Conservation (phyloP, 2,888 invertebrate genomes). For the Lepidonotus clava region DNA sequence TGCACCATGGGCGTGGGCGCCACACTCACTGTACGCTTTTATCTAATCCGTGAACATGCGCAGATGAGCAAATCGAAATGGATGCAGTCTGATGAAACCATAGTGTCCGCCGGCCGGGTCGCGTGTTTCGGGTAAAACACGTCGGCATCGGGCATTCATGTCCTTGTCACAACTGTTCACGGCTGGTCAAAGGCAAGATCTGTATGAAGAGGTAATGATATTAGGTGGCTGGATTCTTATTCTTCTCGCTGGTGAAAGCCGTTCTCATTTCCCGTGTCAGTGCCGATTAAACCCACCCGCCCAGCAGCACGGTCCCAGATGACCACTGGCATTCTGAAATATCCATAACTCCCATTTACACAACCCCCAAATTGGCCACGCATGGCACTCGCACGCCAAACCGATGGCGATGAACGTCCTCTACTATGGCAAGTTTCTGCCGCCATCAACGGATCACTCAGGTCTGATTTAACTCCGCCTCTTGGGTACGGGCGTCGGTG, state of each 20-base stretch:
- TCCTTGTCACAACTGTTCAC: not conserved
- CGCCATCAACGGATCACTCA: no score
- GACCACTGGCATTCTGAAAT: conserved; percentile 5
- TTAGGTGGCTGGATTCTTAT: not conserved
- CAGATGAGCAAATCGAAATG: conserved; percentile 34
- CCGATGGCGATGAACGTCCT: no score
- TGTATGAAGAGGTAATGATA: conserved; percentile 13
- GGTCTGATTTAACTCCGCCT: no score
- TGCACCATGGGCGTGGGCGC: not conserved
- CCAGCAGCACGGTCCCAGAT: not conserved
- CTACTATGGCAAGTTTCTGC: no score
- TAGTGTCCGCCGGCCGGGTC: not conserved
- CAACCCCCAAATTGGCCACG: no score
- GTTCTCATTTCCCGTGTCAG: conserved; percentile 16
- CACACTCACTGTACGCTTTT: no score
- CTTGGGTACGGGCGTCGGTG: no score
- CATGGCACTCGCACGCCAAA: no score
- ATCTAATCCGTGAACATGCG: conserved; percentile 20
- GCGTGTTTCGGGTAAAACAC: not conserved
- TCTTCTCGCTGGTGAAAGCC: not conserved
- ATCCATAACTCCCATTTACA: not conserved
- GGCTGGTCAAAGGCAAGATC: not conserved
- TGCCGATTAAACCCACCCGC: conserved; percentile 21
- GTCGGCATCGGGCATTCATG: not conserved
- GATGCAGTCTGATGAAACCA: conserved; percentile 22